Base-by-base conservation (phyloP, 64 coral and sea anemone species). In the Montipora cactus region DNA sequence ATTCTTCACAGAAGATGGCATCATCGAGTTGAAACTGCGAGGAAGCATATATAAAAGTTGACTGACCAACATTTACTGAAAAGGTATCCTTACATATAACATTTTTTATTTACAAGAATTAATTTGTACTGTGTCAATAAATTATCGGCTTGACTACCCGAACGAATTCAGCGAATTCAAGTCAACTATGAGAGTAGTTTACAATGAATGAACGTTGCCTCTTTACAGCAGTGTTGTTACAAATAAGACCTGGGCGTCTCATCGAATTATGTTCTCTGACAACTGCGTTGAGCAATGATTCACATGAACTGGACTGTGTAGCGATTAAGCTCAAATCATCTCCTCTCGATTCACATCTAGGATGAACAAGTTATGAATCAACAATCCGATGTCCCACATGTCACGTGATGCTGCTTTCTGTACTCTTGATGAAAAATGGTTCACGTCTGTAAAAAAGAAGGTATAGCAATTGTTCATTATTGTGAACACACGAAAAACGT, bases 301-400 rank as follows among this genome's bases (percentile, higher is more conserved):
- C 37, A 37, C 37, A 37, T 37, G 37, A 37, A 37, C 37, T 37
- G 52, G 52, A 4, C 52, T 10, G 52, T 55, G 61, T 16, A 64
- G 14, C 4, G 61, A 64, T 44, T 28, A 74, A 7, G 5, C 12
- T 76, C 76, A 78, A 49, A 78, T 78, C 44, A 86, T 71, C 11
- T 86, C 82, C 8, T 86, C 82, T 50, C 66, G 62, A 71, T 44
- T 72, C 6, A 86, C 82, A 21, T 86, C 66, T 13, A 48, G 49
- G 19, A 86, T 86, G 7, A 86, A 71, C 3, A 86, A 71, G 66
- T 86, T 70, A 72, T 86, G 82, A 72, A 86, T 86, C 62, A 86
- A 72, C 47, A 86, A 66, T 71, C 82, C 82, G 3, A 86, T n/a
- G 19, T 86, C 66, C 82, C 82, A 86, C 66, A 86, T 47, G 16